Conservation (phyloP, 64 coral and sea anemone genomes). For the Porites australiensis region DNA sequence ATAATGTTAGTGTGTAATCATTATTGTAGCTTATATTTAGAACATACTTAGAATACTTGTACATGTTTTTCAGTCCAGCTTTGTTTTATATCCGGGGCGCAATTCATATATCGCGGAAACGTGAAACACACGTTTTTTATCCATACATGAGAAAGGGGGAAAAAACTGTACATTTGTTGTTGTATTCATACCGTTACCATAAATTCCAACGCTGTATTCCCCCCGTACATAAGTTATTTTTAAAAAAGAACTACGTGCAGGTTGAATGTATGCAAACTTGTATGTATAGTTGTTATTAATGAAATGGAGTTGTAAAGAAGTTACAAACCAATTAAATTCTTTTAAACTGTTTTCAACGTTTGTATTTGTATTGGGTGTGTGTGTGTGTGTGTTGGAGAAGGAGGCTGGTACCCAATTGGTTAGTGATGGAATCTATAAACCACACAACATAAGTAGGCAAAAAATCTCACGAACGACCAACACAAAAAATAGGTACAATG, state of each 20-base stretch:
- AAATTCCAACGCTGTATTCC: neutral
- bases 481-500: too few relatives aligned
- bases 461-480: too few relatives aligned
- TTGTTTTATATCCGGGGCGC: neutral
- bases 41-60: neutral
- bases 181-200: neutral
- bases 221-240: constrained; percentile 25
- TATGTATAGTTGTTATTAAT: neutral
- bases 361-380: too few relatives aligned
- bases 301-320: constrained; percentile 3
- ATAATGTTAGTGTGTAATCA: constrained; percentile 32
- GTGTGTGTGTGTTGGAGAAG: neutral
- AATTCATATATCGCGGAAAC: neutral
- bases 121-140: neutral
- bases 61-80: neutral
- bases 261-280: neutral
- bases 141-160: neutral
- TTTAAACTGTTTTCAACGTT: neutral
- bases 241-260: neutral
- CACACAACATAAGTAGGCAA: too few relatives aligned
- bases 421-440: too few relatives aligned
- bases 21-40: constrained; percentile 26
- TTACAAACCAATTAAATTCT: constrained; percentile 20
- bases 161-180: constrained; percentile 6
- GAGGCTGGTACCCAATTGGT: too few relatives aligned